These are phyloP conservation scores for Vesta saturnalis DNA, from an alignment of 2,888 invertebrate species.

Conservation along the genomic window DNA sequence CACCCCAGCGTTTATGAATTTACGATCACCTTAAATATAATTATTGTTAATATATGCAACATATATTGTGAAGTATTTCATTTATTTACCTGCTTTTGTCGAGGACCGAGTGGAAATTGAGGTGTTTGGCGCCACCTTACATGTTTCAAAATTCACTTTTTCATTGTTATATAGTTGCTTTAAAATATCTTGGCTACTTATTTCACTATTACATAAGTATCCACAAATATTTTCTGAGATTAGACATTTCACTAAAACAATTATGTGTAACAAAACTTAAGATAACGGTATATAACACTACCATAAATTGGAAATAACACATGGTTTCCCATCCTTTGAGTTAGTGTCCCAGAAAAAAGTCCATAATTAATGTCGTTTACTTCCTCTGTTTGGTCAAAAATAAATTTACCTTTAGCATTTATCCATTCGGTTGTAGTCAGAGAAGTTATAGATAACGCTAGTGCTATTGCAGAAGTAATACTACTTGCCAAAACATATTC, in stretches of 20 bases:
- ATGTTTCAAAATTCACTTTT: constrained; percentile 27
- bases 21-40: constrained; percentile 34
- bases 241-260: constrained; percentile 59
- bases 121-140: too few relatives aligned
- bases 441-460: constrained; percentile 52
- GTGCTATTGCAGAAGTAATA: constrained; percentile 53
- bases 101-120: too few relatives aligned
- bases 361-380: constrained; percentile 50
- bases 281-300: constrained; percentile 38
- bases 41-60: too few relatives aligned
- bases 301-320: constrained; percentile 54
- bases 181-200: constrained; percentile 50
- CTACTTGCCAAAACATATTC: constrained; percentile 51
- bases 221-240: constrained; percentile 59
- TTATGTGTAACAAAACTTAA: background rate
- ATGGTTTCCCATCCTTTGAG: constrained; percentile 39
- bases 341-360: constrained; percentile 52
- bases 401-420: constrained; percentile 40
- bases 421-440: constrained; percentile 57
- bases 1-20: constrained; percentile 61
- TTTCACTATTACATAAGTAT: constrained; percentile 55
- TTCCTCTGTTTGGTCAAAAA: background rate
- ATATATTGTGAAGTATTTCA: too few relatives aligned
- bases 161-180: constrained; percentile 49
- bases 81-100: too few relatives aligned